Percentiles rank a stretch among this genome's conserved stretches.
These are phyloP conservation scores for Apotomis turbidana DNA, from an alignment of 2,888 invertebrate genomes.

Conservation along the genomic window DNA sequence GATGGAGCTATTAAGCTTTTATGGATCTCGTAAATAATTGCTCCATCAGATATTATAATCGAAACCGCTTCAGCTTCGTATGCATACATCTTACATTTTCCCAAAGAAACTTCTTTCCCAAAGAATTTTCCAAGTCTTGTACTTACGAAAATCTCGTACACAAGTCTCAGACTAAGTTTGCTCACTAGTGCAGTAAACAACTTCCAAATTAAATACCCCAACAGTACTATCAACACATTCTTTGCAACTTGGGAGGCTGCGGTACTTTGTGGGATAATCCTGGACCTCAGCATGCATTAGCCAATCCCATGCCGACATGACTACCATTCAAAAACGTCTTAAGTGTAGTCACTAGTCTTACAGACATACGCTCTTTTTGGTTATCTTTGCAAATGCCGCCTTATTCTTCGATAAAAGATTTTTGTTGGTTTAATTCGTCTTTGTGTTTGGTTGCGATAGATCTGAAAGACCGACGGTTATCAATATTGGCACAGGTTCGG, in stretches of 20 bases:
- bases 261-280: constrained; percentile 28
- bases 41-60: too few relatives aligned
- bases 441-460: constrained; percentile 19
- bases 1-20: too few relatives aligned
- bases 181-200: constrained; percentile 9
- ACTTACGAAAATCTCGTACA: neutral
- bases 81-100: too few relatives aligned
- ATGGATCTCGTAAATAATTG: too few relatives aligned
- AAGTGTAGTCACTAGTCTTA: neutral
- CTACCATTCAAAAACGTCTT: neutral
- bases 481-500: constrained; percentile 29
- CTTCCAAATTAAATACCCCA: constrained; percentile 27
- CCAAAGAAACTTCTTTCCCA: too few relatives aligned
- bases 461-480: constrained; percentile 23
- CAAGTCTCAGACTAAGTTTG: too few relatives aligned
- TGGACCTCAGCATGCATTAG: constrained; percentile 5
- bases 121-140: too few relatives aligned
- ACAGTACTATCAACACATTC: constrained; percentile 28
- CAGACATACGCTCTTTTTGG: neutral
- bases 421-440: constrained; percentile 29
- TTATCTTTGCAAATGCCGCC: constrained; percentile 1
- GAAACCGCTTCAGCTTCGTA: too few relatives aligned
- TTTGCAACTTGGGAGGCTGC: constrained; percentile 29
- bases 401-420: constrained; percentile 9
- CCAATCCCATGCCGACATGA: constrained; percentile 8